phyloP scores from a whole-genome alignment of 2,113 vertebrate species.

The Phyllopteryx taeniolatus region DNA sequence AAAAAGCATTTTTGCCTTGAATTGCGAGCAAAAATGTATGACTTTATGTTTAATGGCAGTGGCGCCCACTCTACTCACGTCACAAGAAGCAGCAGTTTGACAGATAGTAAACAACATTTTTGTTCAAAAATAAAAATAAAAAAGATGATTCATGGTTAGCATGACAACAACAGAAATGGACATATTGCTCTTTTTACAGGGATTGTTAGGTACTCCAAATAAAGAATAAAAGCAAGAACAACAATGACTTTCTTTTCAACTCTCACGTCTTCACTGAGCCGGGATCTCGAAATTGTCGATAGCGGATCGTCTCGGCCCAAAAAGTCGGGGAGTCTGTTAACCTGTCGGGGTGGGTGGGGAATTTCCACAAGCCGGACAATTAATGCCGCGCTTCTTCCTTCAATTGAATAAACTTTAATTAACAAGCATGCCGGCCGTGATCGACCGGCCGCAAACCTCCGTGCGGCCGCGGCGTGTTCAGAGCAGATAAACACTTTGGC shows the following conservation, averaged over 20 bases:
- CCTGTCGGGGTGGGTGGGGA: constrained; percentile 55
- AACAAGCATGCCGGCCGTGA: constrained; percentile 89
- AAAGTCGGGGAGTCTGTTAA: constrained; percentile 33
- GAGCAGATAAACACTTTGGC: constrained; percentile 97
- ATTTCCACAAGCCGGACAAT: constrained; percentile 81
- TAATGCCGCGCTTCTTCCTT: constrained; percentile 87
- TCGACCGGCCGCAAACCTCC: constrained; percentile 78
- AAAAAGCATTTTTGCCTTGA: neutral
- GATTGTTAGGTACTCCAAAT: neutral
- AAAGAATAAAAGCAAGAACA: neutral
- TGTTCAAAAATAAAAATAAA: too few relatives aligned
- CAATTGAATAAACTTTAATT: constrained; percentile 99
- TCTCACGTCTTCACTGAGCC: constrained; percentile 10
- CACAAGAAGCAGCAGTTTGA: neutral
- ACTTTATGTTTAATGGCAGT: neutral
- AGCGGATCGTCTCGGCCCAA: constrained; percentile 10
- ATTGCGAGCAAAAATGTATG: neutral
- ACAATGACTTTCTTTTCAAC: neutral
- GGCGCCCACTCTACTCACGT: neutral
- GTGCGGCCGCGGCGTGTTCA: constrained; percentile 82
- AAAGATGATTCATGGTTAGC: neutral
- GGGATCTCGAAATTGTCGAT: constrained; percentile 30
- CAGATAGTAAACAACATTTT: neutral
- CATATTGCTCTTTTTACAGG: neutral
- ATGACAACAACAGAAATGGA: neutral